phyloP scores from a whole-genome alignment of 2,888 invertebrate genomes.

The Aricia artaxerxes region DNA sequence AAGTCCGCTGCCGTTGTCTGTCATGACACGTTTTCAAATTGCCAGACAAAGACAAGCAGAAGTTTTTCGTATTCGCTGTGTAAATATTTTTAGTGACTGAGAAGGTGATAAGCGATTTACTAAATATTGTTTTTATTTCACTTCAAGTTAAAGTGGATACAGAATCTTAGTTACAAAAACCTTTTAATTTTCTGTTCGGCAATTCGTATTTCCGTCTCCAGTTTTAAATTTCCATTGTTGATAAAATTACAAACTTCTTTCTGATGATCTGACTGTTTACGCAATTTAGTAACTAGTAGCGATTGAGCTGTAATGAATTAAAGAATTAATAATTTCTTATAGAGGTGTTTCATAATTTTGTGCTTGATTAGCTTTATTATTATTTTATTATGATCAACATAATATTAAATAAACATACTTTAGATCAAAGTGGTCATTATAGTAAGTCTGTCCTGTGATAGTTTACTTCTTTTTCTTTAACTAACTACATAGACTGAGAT shows the following conservation, averaged over 20 bases:
- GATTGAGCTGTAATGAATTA: constrained; percentile 55
- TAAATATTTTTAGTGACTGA: too few species aligned
- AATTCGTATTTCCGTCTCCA: constrained; percentile 61
- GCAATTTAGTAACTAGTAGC: constrained; percentile 56
- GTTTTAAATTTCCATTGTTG: constrained; percentile 55
- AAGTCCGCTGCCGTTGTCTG: too few species aligned
- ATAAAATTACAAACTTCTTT: constrained; percentile 56
- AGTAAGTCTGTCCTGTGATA: too few species aligned
- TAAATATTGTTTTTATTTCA: not conserved
- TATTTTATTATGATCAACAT: not conserved
- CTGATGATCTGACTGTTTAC: constrained; percentile 53
- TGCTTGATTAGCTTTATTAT: not conserved
- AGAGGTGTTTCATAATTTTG: not conserved
- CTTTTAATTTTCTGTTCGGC: constrained; percentile 60
- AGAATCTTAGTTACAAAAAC: constrained; percentile 43
- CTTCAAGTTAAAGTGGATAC: not conserved
- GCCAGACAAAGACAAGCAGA: too few species aligned
- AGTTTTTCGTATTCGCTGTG: too few species aligned
- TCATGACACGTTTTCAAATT: too few species aligned
- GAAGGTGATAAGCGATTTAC: too few species aligned
- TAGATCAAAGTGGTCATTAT: too few species aligned
- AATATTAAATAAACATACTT: too few species aligned
- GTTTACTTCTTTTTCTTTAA: not conserved
- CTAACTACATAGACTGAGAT: too few species aligned
- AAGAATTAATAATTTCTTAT: not conserved